Conservation (phyloP, 2,888 invertebrate species). For the Plebejus anna region DNA sequence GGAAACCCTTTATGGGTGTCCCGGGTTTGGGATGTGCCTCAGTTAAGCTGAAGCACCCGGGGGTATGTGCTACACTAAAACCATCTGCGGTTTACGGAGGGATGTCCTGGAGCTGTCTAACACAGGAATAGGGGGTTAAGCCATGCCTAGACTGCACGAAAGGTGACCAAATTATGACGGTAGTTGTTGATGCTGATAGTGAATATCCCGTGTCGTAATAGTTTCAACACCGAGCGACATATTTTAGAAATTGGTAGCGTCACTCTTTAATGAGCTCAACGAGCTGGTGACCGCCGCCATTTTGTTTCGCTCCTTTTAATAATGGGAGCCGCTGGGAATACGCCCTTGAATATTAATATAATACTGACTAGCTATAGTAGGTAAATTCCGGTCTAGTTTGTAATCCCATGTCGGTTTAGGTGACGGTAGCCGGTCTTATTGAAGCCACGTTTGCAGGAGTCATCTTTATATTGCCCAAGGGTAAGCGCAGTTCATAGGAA, state of each 20-base stretch:
- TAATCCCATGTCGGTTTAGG: neutral
- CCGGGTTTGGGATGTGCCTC: too few species aligned
- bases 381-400: conserved; percentile 15
- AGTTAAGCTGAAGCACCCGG: too few species aligned
- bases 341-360: conserved; percentile 26
- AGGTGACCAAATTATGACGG: too few species aligned
- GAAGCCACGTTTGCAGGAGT: neutral
- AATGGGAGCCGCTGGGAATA: conserved; percentile 32
- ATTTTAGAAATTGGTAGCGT: conserved; percentile 70
- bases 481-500: too few species aligned
- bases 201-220: conserved; percentile 31
- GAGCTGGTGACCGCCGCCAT: conserved; percentile 50
- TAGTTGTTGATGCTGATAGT: neutral
- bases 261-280: conserved; percentile 73
- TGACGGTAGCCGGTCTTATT: neutral
- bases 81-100: too few species aligned
- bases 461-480: too few species aligned
- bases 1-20: too few species aligned
- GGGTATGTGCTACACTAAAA: too few species aligned
- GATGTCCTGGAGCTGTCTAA: too few species aligned
- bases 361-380: neutral
- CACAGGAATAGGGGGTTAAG: too few species aligned
- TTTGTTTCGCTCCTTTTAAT: conserved; percentile 58
- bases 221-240: conserved; percentile 59
- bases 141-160: too few species aligned